Percentiles rank a stretch among this genome's conserved stretches.
These are phyloP conservation scores for Augochlora pura DNA, from an alignment of 1,140 invertebrate genomes.

Conservation along the genomic window DNA sequence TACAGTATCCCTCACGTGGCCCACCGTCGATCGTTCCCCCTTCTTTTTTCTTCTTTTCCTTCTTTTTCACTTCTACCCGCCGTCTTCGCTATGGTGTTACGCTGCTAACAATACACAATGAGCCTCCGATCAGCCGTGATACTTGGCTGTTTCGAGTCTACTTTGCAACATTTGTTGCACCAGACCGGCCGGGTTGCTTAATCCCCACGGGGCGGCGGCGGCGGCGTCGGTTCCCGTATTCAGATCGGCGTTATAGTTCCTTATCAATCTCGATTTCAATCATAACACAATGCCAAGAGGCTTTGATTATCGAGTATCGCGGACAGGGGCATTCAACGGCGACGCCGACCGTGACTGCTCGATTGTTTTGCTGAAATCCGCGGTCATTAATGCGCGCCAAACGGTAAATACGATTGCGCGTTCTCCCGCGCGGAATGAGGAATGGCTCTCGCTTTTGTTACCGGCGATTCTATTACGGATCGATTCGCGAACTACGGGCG, in stretches of 20 bases:
- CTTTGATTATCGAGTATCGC: neutral
- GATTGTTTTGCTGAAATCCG: neutral
- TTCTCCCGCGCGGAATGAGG: no score
- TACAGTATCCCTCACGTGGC: neutral
- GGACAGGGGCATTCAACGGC: neutral
- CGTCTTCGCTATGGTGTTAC: neutral
- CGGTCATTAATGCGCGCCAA: no score
- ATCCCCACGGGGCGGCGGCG: neutral
- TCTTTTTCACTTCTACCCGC: no score
- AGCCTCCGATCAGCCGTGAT: neutral
- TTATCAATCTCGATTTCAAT: slow-evolving; percentile 6
- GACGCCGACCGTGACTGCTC: neutral
- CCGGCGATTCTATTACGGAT: no score
- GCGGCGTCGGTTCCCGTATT: neutral
- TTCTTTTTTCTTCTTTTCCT: neutral
- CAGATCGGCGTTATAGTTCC: neutral
- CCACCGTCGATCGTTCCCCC: neutral
- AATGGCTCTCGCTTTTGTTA: no score
- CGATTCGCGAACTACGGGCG: no score
- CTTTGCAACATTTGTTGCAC: slow-evolving; percentile 1
- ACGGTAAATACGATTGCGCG: no score
- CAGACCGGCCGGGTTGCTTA: neutral
- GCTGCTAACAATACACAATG: slow-evolving; percentile 3
- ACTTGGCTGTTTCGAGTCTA: slow-evolving; percentile 5
- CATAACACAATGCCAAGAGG: slow-evolving; percentile 1